Conservation (phyloP, 2,888 invertebrate species). For the Agrochola litura region DNA sequence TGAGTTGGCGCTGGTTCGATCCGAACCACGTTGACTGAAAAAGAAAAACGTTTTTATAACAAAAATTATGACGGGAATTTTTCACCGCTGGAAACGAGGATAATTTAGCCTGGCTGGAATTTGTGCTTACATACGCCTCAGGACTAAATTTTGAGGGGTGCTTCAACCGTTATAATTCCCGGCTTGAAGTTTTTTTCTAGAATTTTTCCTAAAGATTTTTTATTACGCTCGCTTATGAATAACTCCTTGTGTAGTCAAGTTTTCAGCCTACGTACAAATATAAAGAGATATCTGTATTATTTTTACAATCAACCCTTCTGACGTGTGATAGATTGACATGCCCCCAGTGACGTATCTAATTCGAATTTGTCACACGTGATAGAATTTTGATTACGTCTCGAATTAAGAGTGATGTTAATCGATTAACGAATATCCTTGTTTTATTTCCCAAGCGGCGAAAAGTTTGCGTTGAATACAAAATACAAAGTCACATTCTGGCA, state of each 20-base stretch:
- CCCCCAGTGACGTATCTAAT: constrained; percentile 46
- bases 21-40: constrained; percentile 87
- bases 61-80: constrained; percentile 31
- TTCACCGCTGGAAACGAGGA: constrained; percentile 15
- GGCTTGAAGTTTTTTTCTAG: constrained; percentile 4
- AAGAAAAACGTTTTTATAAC: constrained; percentile 60
- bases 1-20: constrained; percentile 86
- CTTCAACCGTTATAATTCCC: constrained; percentile 34
- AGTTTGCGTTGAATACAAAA: constrained; percentile 26
- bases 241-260: constrained; percentile 3
- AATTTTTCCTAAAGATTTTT: constrained; percentile 16
- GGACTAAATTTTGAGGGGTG: constrained; percentile 44
- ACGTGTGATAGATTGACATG: constrained; percentile 14
- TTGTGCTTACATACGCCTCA: constrained; percentile 31
- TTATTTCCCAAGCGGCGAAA: constrained; percentile 51
- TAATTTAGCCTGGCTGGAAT: constrained; percentile 41
- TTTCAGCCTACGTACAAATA: not conserved
- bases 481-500: constrained; percentile 11
- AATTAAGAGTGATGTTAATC: constrained; percentile 58
- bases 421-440: constrained; percentile 45
- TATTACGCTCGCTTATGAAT: constrained; percentile 2
- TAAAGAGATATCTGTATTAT: not conserved
- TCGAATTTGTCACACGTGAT: constrained; percentile 54
- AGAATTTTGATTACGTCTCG: constrained; percentile 56
- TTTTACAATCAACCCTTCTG: constrained; percentile 10